phyloP scores from a whole-genome alignment of 2,113 vertebrate species.

The Mystacornis crossleyi region DNA sequence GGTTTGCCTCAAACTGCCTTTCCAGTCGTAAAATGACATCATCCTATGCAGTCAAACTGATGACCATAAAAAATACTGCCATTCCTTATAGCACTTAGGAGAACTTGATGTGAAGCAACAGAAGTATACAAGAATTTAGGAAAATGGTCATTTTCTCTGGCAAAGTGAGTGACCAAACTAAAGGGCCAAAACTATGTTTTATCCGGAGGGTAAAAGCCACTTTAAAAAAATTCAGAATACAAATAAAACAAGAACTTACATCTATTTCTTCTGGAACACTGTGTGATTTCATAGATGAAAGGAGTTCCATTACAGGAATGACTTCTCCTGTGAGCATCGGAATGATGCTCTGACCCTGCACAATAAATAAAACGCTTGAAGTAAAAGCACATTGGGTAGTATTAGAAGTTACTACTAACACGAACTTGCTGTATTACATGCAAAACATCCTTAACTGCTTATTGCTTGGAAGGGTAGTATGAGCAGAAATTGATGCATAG shows the following conservation, averaged over 20 bases:
- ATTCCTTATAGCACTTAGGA: not conserved
- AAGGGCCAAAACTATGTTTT: not conserved
- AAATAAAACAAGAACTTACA: constrained; percentile 75
- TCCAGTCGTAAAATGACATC: fast-evolving
- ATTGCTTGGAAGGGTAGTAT: not conserved
- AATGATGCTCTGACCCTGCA: constrained; percentile 93
- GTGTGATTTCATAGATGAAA: constrained; percentile 96
- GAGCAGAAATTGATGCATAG: not conserved
- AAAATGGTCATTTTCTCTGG: not conserved
- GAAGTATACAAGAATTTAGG: not conserved
- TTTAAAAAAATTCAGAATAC: not conserved
- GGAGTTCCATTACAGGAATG: constrained; percentile 93
- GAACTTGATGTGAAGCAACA: not conserved
- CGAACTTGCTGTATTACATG: not conserved
- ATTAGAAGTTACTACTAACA: not conserved
- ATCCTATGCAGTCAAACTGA: not conserved
- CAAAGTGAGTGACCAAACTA: not conserved
- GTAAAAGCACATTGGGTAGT: not conserved
- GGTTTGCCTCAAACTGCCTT: not conserved
- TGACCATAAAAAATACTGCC: not conserved
- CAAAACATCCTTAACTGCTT: not conserved
- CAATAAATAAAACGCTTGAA: constrained; percentile 16
- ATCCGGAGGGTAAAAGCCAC: not conserved
- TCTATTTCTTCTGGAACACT: constrained; percentile 91
- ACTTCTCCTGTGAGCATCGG: constrained; percentile 93